Evolutionary conservation across 1,140 invertebrate genomes (phyloP), one percentile per base, ranked within the genome.

Genomic region (Stegodyphus dumicola): DNA sequence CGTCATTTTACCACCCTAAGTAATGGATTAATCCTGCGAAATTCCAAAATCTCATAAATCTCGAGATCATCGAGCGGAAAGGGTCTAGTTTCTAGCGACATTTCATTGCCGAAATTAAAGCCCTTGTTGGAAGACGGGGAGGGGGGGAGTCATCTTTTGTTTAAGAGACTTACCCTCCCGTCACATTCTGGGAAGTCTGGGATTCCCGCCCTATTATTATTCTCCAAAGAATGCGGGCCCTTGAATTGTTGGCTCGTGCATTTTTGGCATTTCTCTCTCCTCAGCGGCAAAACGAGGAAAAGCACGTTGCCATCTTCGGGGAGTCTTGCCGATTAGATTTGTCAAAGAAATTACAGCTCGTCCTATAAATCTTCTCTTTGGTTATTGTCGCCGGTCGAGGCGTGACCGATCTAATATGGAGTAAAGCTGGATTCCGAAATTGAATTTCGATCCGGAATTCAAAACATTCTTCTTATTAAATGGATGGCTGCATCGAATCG

Each of bases 371-470:
- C 74, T 76, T 56, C 48, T 64, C 54, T 65, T 17, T 64, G 56
- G 74, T 76, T 76, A 64, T 76, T 76, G 74, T 76, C 53, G 49
- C 11, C 48, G 53, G 53, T 56, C 48, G 5, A 64, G 56, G 74
- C 53, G 56, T 76, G 48, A 60, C 54, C 71, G 48, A 11, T 18
- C 10, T 69, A 18, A 13, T 65, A 6, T 65, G 15, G 70, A 52
- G 10, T 73, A 17, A 73, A 52, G 51, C n/a, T 33, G 74, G 54
- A 76, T 76, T 64, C 53, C 54, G 74, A 76, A 76, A 76, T 76
- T 76, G 74, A 76, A 76, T 76, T 76, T 76, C 74, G 74, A 76
- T 76, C 74, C 17, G 56, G 74, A 76, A 76, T 76, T 76, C 74
- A 76, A 76, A 76, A 76, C 74, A 76, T 76, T 56, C 17, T 33